These are phyloP conservation scores for Plectropomus leopardus DNA, from an alignment of 2,113 vertebrate species.

Conservation along the genomic window DNA sequence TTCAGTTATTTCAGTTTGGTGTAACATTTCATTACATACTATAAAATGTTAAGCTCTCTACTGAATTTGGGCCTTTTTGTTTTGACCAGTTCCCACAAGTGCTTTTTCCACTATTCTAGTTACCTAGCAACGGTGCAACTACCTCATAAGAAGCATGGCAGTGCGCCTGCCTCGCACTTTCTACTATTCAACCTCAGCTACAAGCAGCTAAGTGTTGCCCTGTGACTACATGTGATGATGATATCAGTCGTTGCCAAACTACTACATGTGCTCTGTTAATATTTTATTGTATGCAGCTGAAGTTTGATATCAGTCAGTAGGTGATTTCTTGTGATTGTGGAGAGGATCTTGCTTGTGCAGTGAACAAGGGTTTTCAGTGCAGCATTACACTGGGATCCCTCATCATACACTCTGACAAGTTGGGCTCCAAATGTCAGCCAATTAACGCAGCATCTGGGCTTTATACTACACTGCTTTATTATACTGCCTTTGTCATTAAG, in stretches of 20 bases:
- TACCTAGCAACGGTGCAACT: slow-evolving; percentile 63
- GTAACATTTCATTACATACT: background rate
- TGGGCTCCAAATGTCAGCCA: slow-evolving; percentile 1
- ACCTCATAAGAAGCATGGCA: slow-evolving; percentile 22
- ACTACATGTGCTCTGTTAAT: slow-evolving; percentile 4
- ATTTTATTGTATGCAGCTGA: background rate
- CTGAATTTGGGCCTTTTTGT: background rate
- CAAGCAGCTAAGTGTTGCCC: background rate
- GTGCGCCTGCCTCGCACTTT: background rate
- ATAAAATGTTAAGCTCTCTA: background rate
- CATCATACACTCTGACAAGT: background rate
- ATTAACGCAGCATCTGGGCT: background rate
- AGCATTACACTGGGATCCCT: background rate
- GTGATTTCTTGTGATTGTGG: background rate
- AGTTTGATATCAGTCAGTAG: slow-evolving; percentile 1
- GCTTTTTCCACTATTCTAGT: slow-evolving; percentile 54
- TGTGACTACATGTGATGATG: background rate
- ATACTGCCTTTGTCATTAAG: background rate
- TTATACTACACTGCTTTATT: background rate
- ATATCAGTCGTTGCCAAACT: slow-evolving; percentile 30
- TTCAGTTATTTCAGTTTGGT: background rate
- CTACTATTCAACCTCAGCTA: background rate
- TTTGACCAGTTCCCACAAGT: slow-evolving; percentile 35
- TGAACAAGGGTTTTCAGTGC: background rate
- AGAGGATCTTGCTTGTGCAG: background rate